Evolutionary conservation across 2,888 invertebrate species (phyloP).

Genomic region (Rhamnusium bicolor): DNA sequence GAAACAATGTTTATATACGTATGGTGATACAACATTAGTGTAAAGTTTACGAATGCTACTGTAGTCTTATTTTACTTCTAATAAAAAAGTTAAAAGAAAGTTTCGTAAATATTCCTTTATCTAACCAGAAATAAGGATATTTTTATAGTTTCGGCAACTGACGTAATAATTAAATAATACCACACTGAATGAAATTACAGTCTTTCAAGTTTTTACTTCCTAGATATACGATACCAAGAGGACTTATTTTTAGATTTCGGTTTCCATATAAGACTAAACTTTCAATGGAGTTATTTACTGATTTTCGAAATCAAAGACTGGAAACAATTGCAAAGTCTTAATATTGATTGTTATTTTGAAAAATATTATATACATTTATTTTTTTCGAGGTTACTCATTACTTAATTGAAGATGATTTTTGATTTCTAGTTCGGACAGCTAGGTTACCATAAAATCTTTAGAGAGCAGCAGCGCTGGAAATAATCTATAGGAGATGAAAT

Average conservation of each 20-base stretch:
- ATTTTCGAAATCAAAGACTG: neutral
- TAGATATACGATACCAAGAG: neutral
- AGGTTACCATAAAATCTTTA: too few relatives aligned
- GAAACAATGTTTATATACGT: neutral
- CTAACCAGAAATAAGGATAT: neutral
- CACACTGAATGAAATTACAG: neutral
- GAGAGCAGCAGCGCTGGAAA: too few relatives aligned
- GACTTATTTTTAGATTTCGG: neutral
- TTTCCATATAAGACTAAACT: neutral
- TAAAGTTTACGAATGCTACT: neutral
- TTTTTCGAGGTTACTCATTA: too few relatives aligned
- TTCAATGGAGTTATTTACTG: neutral
- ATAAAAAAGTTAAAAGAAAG: neutral
- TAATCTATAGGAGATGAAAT: too few relatives aligned
- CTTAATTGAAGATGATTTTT: too few relatives aligned
- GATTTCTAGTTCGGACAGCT: too few relatives aligned
- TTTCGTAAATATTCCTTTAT: neutral
- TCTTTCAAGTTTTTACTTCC: neutral
- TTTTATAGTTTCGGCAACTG: neutral
- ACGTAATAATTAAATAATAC: neutral
- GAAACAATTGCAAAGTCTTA: too few relatives aligned
- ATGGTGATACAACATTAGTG: neutral
- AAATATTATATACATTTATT: too few relatives aligned
- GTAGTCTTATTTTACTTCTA: neutral
- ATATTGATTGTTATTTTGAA: too few relatives aligned